Evolutionary conservation across 2,888 invertebrate genomes (phyloP), one percentile per base, ranked within the genome.

Genomic region (Aromia moschata): DNA sequence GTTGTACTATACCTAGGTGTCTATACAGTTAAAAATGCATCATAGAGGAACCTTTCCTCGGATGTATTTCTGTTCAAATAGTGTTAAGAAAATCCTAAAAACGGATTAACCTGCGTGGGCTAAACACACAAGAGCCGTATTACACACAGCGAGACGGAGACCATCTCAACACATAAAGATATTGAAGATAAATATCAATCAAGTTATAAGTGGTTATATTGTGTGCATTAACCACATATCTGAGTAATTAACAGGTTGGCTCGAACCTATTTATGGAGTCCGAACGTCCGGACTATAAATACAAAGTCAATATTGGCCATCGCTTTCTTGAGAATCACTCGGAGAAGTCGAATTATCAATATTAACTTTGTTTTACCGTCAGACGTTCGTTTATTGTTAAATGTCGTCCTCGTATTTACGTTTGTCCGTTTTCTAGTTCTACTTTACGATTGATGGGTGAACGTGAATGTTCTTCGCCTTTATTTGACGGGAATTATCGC

Each of bases 161-260:
- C 37, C 7, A 47, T 14, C 47, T 14, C 31, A 20, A 14, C 25
- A 20, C 40, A 20, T 52, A 54, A 52, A 56, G 56, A 56, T 45
- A 75, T 74, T 70, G 70, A 75, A 75, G 72, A 75, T 75, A 76
- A 76, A 76, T 75, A 76, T 74, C 74, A 74, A 76, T 76, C 75
- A 72, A 75, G 73, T 71, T 72, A 74, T 74, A 73, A 76, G 75
- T 75, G 75, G 74, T 69, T 74, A 75, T 74, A 75, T 73, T 75
- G 75, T 76, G 71, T 73, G 75, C 76, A 76, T 76, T 74, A 75
- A 76, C 75, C 70, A 74, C 77, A 75, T 79, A 79, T 80, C 77
- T 78, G 72, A 73, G 78, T 80, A 80, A 80, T 80, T 80, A 80
- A 79, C 80, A 80, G 78, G 79, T 80, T 78, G 74, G 75, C 76